Percentiles rank a stretch among this genome's conserved stretches.
Evolutionary conservation across 2,888 invertebrate genomes (phyloP).

Genomic region (Zaprionus bogoriensis): DNA sequence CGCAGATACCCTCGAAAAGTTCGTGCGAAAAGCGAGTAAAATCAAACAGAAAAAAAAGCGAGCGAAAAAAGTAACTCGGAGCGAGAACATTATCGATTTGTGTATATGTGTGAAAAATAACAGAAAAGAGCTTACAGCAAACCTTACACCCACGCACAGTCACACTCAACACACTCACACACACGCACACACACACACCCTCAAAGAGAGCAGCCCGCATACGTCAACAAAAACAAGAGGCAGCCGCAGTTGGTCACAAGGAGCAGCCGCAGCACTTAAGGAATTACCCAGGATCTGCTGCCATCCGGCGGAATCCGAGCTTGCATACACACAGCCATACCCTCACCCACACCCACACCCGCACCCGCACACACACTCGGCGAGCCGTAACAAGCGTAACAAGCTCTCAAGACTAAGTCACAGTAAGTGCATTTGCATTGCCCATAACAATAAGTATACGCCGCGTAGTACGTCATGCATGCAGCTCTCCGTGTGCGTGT

Average conservation of each 20-base stretch:
- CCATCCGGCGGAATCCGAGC: conserved; percentile 28
- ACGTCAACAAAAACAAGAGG: conserved; percentile 48
- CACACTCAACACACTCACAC: conserved; percentile 11
- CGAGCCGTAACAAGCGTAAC: conserved; percentile 31
- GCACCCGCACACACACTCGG: conserved; percentile 2
- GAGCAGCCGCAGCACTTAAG: conserved; percentile 34
- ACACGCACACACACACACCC: background rate
- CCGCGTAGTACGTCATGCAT: conserved; percentile 33
- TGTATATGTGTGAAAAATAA: conserved; percentile 75
- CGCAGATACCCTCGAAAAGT: conserved; percentile 5
- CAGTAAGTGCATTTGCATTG: conserved; percentile 66
- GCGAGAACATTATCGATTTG: conserved; percentile 72
- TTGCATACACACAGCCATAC: background rate
- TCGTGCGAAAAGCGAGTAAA: conserved; percentile 9
- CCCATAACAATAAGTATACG: conserved; percentile 53
- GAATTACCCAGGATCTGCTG: conserved; percentile 48
- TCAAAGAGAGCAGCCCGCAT: conserved; percentile 20
- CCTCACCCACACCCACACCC: conserved; percentile 1
- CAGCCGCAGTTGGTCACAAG: conserved; percentile 39
- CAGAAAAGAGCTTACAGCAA: conserved; percentile 58
- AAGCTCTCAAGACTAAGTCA: conserved; percentile 40
- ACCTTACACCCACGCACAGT: conserved; percentile 31
- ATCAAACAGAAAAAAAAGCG: conserved; percentile 11
- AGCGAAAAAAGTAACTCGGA: conserved; percentile 38
- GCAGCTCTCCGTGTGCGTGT: background rate